Conservation (phyloP, 1,140 invertebrate species). For the Brachionus asplanchnoidis region DNA sequence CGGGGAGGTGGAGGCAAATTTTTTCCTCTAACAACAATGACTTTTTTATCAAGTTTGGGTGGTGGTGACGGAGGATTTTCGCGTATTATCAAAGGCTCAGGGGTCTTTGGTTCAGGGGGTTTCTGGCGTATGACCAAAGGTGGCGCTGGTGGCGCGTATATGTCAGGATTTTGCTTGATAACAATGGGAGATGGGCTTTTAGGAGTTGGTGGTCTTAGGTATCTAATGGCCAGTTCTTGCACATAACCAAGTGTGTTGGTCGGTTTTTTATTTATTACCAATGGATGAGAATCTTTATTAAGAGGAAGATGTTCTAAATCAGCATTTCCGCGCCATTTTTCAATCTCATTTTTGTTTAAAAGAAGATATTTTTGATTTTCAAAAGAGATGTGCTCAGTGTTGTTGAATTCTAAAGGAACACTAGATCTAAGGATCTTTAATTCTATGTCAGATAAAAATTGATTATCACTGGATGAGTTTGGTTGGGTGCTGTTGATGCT, state of each 20-base stretch:
- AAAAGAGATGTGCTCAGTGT: neutral
- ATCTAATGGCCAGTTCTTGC: constrained; percentile 34
- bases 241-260: neutral
- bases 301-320: neutral
- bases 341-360: neutral
- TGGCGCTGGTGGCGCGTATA: neutral
- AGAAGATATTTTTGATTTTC: neutral
- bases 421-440: neutral
- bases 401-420: neutral
- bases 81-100: constrained; percentile 9
- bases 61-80: constrained; percentile 14
- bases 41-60: neutral
- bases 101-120: neutral
- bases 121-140: constrained; percentile 19
- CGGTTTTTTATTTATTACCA: neutral
- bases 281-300: neutral
- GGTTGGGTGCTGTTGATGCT: neutral
- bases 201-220: constrained; percentile 28
- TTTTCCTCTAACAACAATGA: constrained; percentile 1
- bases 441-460: neutral
- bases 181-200: neutral
- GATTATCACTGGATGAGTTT: neutral
- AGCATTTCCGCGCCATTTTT: neutral
- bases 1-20: constrained; percentile 35
- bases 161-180: neutral